Base-by-base conservation (phyloP, 2,797 vertebrate genomes). In the Chaunax sp. region DNA sequence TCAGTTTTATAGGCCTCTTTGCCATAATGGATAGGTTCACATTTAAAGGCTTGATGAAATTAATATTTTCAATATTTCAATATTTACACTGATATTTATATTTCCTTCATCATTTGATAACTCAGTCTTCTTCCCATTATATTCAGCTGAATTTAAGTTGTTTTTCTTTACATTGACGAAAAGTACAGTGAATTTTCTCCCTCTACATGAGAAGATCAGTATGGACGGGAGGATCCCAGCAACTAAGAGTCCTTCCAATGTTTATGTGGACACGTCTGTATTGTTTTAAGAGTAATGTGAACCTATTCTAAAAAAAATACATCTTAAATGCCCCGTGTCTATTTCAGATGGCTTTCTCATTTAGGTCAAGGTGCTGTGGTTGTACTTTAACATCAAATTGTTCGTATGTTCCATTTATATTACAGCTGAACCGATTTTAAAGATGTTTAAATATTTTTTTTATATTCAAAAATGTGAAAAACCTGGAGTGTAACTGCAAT, bases 401-500 rank as follows among this genome's bases (percentile, higher is more conserved):
- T 53, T 23, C 45, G 44, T 41, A 41, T 59, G 22, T 59, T 71
- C 9, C 16, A 22, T 61, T 57, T n/a, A 38, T 28, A n/a, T 67
- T 43, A 25, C 19, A 65, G 23, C 16, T 66, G 18, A 16, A 2
- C 10, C 49, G 15, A 43, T 60, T 70, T 70, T 63, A 52, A 58
- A 64, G 12, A 60, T 51, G 14, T 69, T 78, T 64, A 13, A 56
- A 26, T 2, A 56, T 35, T 22, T 25, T 76, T 40, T 56, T n/a
- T 51, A 30, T 56, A 19, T 60, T 56, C 44, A 18, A 51, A 37
- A 57, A 51, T 38, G 12, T 67, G 37, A 70, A 72, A 47, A 44
- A 69, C 68, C 6, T 59, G 56, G 26, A 30, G 13, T 71, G 16
- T 75, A 61, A 83, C 55, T 60, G 43, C 8, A 77, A 64, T 76